Conservation (phyloP, 2,888 invertebrate genomes). For the Flabesymbios commensalis region DNA sequence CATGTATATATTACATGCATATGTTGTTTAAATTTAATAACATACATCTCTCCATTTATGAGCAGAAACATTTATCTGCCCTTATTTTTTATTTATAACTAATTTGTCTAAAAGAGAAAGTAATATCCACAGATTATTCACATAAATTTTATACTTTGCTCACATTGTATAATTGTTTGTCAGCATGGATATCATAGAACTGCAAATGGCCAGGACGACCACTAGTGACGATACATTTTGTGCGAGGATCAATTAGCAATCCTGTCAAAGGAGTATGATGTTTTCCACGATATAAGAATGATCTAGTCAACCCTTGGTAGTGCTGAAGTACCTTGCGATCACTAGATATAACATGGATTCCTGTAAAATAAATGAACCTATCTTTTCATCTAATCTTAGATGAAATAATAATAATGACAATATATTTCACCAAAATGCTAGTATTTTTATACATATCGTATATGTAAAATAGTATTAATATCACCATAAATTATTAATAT, state of each 20-base stretch:
- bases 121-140: no score
- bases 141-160: slow-evolving; percentile 46
- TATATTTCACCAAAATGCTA: no score
- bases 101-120: no score
- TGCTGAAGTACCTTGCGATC: slow-evolving; percentile 65
- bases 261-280: slow-evolving; percentile 44
- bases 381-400: no score
- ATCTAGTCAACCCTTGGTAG: slow-evolving; percentile 73
- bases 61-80: no score
- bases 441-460: no score
- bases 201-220: slow-evolving; percentile 76
- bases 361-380: slow-evolving; percentile 45
- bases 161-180: slow-evolving; percentile 74
- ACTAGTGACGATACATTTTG: slow-evolving; percentile 72
- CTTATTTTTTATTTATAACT: no score
- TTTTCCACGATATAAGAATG: slow-evolving; percentile 61
- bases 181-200: slow-evolving; percentile 70
- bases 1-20: no score
- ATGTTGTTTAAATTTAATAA: not conserved
- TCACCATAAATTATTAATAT: no score
- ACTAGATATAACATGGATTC: slow-evolving; percentile 59
- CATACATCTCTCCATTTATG: no score
- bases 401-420: no score
- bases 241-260: slow-evolving; percentile 69
- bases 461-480: no score